Conservation (phyloP, 2,113 vertebrate species). For the Pteronura brasiliensis region DNA sequence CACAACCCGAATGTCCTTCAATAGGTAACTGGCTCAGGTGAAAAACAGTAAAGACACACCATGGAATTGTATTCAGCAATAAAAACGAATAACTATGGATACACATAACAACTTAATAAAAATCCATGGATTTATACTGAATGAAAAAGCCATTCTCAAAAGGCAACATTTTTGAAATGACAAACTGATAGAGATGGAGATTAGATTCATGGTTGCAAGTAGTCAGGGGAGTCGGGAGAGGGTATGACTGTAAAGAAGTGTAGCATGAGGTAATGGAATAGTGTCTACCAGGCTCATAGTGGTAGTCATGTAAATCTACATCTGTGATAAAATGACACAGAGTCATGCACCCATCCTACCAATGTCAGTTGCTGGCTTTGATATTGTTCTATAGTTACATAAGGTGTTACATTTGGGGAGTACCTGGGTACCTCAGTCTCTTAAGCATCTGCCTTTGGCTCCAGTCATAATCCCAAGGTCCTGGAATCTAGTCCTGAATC, state of each 20-base stretch:
- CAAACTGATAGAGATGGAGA: background rate
- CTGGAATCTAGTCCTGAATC: background rate
- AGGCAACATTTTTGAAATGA: background rate
- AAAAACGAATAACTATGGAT: background rate
- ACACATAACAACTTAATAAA: background rate
- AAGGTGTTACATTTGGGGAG: background rate
- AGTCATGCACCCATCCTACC: background rate
- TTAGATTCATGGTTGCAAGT: background rate
- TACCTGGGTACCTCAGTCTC: background rate
- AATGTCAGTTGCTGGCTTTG: background rate
- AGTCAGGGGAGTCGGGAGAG: background rate
- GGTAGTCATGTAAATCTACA: background rate
- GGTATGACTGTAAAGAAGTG: background rate
- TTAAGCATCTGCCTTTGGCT: background rate
- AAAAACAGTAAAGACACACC: background rate
- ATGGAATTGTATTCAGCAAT: background rate
- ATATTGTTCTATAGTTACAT: background rate
- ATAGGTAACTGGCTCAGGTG: background rate
- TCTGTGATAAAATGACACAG: background rate
- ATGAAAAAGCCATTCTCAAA: background rate
- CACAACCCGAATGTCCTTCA: background rate
- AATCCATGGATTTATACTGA: background rate
- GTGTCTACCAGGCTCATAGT: background rate
- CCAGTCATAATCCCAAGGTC: background rate
- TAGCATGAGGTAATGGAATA: background rate